These are phyloP conservation scores for Mayetiola destructor DNA, from an alignment of 2,888 invertebrate species.

Conservation along the genomic window DNA sequence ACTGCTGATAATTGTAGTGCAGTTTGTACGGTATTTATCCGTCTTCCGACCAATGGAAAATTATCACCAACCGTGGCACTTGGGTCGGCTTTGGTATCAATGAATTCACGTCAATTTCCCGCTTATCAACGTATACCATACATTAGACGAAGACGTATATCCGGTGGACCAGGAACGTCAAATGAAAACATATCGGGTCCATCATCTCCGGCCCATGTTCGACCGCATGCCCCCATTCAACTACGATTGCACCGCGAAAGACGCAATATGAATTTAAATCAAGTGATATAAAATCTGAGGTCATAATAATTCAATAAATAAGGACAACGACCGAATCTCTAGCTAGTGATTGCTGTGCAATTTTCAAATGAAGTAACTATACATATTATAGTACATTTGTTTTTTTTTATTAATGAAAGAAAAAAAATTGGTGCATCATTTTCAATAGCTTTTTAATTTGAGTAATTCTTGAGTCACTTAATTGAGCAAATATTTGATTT, in stretches of 20 bases:
- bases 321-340: no score
- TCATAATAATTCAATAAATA: no score
- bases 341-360: not conserved
- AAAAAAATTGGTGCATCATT: no score
- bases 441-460: no score
- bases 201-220: not conserved
- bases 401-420: no score
- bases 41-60: conserved; percentile 69
- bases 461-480: no score
- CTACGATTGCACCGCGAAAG: not conserved
- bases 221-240: not conserved
- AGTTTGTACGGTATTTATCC: conserved; percentile 81
- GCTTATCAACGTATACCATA: conserved; percentile 23
- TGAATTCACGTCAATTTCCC: conserved; percentile 36
- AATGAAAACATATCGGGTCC: not conserved
- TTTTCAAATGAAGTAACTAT: no score
- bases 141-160: conserved; percentile 6
- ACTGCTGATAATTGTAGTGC: conserved; percentile 79
- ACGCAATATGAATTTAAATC: conserved; percentile 5
- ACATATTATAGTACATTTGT: no score
- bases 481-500: no score
- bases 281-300: conserved; percentile 5
- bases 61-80: conserved; percentile 67
- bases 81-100: conserved; percentile 59
- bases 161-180: not conserved